These are phyloP conservation scores for Ectemnius continuus DNA, from an alignment of 2,888 invertebrate species.

Conservation along the genomic window DNA sequence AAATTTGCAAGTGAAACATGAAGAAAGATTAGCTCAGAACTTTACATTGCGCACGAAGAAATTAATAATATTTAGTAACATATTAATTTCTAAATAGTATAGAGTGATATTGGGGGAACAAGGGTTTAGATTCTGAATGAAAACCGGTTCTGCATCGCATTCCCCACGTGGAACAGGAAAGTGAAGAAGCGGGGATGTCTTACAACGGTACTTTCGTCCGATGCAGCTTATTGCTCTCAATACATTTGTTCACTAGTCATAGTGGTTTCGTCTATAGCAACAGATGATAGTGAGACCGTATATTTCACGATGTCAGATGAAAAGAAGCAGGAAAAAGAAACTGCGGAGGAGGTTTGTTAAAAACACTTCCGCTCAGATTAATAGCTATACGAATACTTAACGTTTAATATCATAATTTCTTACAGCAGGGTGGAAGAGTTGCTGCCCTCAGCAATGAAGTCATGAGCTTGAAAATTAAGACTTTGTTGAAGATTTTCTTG, in stretches of 20 bases:
- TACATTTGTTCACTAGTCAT: neutral
- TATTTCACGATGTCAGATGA: slow-evolving; percentile 42
- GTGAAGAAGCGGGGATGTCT: slow-evolving; percentile 37
- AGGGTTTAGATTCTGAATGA: neutral
- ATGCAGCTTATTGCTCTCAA: slow-evolving; percentile 13
- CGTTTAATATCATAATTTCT: neutral
- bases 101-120: too few relatives aligned
- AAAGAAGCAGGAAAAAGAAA: slow-evolving; percentile 23
- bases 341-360: slow-evolving; percentile 31
- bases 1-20: too few relatives aligned
- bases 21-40: too few relatives aligned
- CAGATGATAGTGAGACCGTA: slow-evolving; percentile 23
- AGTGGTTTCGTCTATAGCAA: neutral
- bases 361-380: neutral
- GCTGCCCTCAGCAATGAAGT: slow-evolving; percentile 35
- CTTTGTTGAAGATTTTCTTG: slow-evolving; percentile 62
- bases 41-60: too few relatives aligned
- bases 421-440: slow-evolving; percentile 37
- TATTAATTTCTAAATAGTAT: too few relatives aligned
- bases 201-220: slow-evolving; percentile 65
- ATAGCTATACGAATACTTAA: neutral
- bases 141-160: slow-evolving; percentile 39
- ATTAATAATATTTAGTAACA: too few relatives aligned
- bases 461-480: slow-evolving; percentile 65
- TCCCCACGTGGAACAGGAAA: slow-evolving; percentile 19